Conservation (phyloP, 2,797 vertebrate genomes). For the Gambelia wislizenii region DNA sequence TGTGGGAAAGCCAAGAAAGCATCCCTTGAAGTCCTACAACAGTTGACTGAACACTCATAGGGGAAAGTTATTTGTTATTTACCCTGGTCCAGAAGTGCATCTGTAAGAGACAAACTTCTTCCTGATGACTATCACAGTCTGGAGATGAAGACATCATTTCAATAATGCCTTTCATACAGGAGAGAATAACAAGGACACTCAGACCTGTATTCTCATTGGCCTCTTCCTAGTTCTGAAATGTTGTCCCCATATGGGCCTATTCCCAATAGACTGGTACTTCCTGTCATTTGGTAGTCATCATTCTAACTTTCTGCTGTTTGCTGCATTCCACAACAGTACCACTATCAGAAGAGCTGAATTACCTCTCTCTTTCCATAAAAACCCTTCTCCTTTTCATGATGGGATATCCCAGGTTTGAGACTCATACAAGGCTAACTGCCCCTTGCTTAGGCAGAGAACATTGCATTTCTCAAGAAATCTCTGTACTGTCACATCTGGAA, state of each 20-base stretch:
- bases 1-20: not conserved
- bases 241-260: not conserved
- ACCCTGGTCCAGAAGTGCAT: not conserved
- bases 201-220: not conserved
- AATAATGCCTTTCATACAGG: not conserved
- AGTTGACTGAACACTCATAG: not conserved
- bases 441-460: too few species aligned
- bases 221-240: not conserved
- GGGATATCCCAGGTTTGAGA: too few species aligned
- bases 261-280: not conserved
- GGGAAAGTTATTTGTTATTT: not conserved
- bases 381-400: too few species aligned
- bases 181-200: not conserved
- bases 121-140: not conserved
- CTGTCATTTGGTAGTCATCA: not conserved
- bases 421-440: too few species aligned
- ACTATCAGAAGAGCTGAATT: too few species aligned
- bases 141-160: not conserved
- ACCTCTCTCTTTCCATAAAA: too few species aligned
- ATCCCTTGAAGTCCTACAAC: not conserved
- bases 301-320: too few species aligned
- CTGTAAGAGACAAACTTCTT: not conserved
- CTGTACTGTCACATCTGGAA: too few species aligned
- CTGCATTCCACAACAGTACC: too few species aligned
- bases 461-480: too few species aligned